Evolutionary conservation across 2,888 invertebrate genomes (phyloP).

Genomic region (Leptopilina drosophilae): DNA sequence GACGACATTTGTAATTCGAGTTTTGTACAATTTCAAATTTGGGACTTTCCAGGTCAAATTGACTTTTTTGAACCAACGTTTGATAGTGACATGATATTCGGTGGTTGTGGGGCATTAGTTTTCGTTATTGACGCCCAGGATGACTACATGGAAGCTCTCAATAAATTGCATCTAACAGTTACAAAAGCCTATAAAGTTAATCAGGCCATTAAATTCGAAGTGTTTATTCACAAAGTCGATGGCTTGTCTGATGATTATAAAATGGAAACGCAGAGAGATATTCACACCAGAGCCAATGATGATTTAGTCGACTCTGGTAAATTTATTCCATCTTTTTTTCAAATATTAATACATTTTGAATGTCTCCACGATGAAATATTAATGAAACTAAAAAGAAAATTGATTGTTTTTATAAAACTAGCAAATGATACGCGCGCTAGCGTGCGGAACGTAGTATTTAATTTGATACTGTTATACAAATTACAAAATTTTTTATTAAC

Average conservation of each 20-base stretch:
- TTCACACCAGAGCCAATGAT: slow-evolving; percentile 97
- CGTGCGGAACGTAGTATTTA: no score
- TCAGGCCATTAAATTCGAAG: slow-evolving; percentile 97
- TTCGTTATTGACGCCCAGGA: slow-evolving; percentile 99
- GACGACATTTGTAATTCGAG: slow-evolving; percentile 98
- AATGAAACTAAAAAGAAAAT: no score
- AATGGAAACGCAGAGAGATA: slow-evolving; percentile 99
- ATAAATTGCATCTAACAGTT: slow-evolving; percentile 94
- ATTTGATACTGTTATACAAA: no score
- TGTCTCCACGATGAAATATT: no score
- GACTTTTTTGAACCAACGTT: slow-evolving; percentile 98
- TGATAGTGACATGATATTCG: slow-evolving; percentile 97
- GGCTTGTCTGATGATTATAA: slow-evolving; percentile 99
- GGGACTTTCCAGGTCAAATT: slow-evolving; percentile 99
- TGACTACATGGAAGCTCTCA: slow-evolving; percentile 97
- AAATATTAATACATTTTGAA: no score
- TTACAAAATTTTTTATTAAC: no score
- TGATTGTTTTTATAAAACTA: no score
- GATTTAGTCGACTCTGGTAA: slow-evolving; percentile 92
- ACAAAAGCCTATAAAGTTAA: slow-evolving; percentile 97
- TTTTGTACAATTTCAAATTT: slow-evolving; percentile 99
- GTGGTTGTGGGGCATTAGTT: slow-evolving; percentile 97
- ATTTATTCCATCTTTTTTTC: not conserved
- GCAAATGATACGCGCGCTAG: no score
- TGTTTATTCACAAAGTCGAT: slow-evolving; percentile 99